Base-by-base conservation (phyloP, 2,797 vertebrate species). In the Myiotriccus ornatus region DNA sequence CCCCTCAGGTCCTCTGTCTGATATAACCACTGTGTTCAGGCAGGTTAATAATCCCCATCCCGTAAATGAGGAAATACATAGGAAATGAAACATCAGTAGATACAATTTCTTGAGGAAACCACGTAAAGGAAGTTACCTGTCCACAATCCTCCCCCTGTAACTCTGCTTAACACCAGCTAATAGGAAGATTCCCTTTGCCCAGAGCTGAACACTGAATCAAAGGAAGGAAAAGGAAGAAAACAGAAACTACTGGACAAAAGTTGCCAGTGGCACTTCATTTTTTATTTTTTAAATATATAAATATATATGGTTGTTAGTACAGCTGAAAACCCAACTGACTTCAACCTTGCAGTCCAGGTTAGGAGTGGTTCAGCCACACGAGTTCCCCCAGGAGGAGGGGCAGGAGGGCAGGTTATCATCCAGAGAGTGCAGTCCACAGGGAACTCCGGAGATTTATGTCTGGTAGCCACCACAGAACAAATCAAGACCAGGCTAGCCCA, bases 51-150 rank as follows among this genome's bases (percentile, higher is more conserved):
- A 95, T 35, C 81, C 84, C 79, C 80, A 81, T 43, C 52, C 52
- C 67, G 34, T 53, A 77, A 80, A 70, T 30, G 68, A 86, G 82
- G 81, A 90, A 93, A 93, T 21, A 41, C 37, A 50, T 73, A 63
- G 89, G 87, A 96, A 97, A 93, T 63, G 73, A 95, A 92, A 92
- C 76, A 77, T 87, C 60, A 77, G 37, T 77, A 87, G 87, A 95
- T 19, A 87, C 59, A 68, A 53, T 78, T 87, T 81, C 65, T 86
- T 21, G 80, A 95, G 90, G 84, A 95, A 95, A 70, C 43, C 34
- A 34, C 22, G 94, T 84, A 90, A 80, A 70, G 46, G 37, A 83
- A 94, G 90, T 67, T 67, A 56, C 75, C 34, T 13, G 10, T 35
- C 60, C 92, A 69, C 43, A 81, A 6, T 5, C 47, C 35, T 71